phyloP scores from a whole-genome alignment of 2,797 vertebrate species.

The Macroramphosus scolopax region DNA sequence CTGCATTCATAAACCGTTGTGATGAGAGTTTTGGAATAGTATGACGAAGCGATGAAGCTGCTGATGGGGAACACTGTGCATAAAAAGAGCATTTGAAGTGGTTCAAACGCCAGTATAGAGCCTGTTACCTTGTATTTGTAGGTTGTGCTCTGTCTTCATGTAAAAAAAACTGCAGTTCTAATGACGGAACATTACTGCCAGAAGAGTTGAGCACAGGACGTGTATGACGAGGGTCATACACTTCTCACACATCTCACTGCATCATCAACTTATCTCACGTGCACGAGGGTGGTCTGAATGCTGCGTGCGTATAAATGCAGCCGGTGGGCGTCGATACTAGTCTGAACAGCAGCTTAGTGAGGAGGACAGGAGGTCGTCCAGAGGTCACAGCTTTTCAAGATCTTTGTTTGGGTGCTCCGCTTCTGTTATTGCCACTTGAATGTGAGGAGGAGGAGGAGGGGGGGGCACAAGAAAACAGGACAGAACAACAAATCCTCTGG shows the following conservation, averaged over 20 bases:
- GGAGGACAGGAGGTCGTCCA: conserved; percentile 10
- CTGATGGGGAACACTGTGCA: too few relatives aligned
- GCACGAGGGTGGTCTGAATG: not conserved
- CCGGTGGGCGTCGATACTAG: not conserved
- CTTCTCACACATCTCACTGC: not conserved
- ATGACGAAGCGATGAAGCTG: too few relatives aligned
- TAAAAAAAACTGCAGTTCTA: too few relatives aligned
- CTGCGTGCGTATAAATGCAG: conserved; percentile 1
- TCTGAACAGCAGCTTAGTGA: not conserved
- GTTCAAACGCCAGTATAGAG: too few relatives aligned
- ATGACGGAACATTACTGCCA: conserved; percentile 8
- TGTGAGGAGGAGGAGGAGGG: conserved; percentile 9
- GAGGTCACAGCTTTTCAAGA: conserved; percentile 33
- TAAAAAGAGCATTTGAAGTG: too few relatives aligned
- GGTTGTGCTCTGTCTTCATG: too few relatives aligned
- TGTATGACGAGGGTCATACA: conserved; percentile 6
- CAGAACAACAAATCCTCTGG: conserved; percentile 24
- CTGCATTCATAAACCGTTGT: too few relatives aligned
- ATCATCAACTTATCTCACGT: not conserved
- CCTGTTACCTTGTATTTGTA: too few relatives aligned
- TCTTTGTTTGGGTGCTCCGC: conserved; percentile 43
- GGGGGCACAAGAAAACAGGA: conserved; percentile 30
- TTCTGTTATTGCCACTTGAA: conserved; percentile 30
- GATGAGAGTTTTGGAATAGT: too few relatives aligned
- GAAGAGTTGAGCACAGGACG: not conserved